Percentiles rank a stretch among this genome's conserved stretches.
phyloP scores from a whole-genome alignment of 1,140 invertebrate genomes.

The Polypedilum vanderplanki region DNA sequence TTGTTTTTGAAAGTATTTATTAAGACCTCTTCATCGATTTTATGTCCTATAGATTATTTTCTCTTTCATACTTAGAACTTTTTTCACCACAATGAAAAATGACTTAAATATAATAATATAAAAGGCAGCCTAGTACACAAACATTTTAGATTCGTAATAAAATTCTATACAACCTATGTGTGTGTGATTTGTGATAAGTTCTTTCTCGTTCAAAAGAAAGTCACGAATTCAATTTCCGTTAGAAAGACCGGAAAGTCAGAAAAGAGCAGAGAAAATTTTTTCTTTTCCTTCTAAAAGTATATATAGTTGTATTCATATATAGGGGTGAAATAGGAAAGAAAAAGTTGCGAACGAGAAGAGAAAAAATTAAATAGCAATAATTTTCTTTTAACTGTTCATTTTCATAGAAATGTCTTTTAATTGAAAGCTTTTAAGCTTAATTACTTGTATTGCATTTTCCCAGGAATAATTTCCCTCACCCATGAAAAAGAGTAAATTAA shows the following conservation, averaged over 20 bases:
- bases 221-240: constrained; percentile 24
- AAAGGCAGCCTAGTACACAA: too few relatives aligned
- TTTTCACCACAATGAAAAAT: too few relatives aligned
- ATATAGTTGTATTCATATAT: too few relatives aligned
- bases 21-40: too few relatives aligned
- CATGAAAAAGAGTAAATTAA: too few relatives aligned
- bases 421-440: constrained; percentile 26
- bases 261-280: background rate
- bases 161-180: background rate
- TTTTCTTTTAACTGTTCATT: background rate
- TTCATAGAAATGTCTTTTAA: constrained; percentile 8
- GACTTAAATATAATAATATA: too few relatives aligned
- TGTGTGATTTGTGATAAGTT: constrained; percentile 7
- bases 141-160: too few relatives aligned
- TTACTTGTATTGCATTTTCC: background rate
- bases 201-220: background rate
- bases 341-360: background rate
- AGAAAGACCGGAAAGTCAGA: constrained; percentile 9
- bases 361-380: background rate
- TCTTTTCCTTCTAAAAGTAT: background rate
- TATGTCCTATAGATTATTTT: too few relatives aligned
- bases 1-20: too few relatives aligned
- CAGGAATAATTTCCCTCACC: too few relatives aligned
- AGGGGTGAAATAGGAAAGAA: too few relatives aligned
- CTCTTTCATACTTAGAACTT: too few relatives aligned